Evolutionary conservation across 2,113 vertebrate species (phyloP).

Genomic region (Channa argus): DNA sequence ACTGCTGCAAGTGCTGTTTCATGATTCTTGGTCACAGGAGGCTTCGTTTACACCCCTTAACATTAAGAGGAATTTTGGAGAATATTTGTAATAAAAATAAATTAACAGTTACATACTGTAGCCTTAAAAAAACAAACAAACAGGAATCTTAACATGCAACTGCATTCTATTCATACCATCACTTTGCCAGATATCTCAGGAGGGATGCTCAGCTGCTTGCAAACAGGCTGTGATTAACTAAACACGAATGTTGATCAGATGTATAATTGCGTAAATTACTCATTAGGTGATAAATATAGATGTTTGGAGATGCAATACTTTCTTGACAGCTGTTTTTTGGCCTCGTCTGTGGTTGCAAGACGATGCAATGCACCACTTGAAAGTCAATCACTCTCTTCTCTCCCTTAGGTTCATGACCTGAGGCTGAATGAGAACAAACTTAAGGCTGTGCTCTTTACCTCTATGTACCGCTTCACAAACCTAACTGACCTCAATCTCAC

Average conservation of each 20-base stretch:
- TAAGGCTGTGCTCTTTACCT: conserved; percentile 93
- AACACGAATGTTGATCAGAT: not conserved
- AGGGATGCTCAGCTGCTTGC: not conserved
- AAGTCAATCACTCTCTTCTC: not conserved
- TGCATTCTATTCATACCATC: not conserved
- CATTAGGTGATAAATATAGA: not conserved
- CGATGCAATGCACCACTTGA: not conserved
- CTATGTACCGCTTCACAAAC: conserved; percentile 97
- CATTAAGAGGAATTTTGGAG: too few relatives aligned
- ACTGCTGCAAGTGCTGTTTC: too few relatives aligned
- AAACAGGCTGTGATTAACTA: conserved; percentile 18
- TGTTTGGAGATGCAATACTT: not conserved
- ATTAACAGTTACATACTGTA: too few relatives aligned
- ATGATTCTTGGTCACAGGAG: too few relatives aligned
- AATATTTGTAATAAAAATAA: too few relatives aligned
- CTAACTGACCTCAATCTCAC: conserved; percentile 98
- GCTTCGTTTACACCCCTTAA: too few relatives aligned
- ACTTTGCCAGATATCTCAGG: not conserved
- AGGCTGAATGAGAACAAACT: conserved; percentile 98
- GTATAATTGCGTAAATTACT: conserved; percentile 9
- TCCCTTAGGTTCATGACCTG: conserved; percentile 88
- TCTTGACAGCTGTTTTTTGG: conserved; percentile 15
- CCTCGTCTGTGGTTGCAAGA: not conserved
- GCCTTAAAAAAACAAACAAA: too few relatives aligned
- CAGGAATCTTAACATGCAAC: too few relatives aligned